Evolutionary conservation across 1,140 invertebrate species (phyloP), one percentile per base, ranked within the genome.

Genomic region (Physella acuta): DNA sequence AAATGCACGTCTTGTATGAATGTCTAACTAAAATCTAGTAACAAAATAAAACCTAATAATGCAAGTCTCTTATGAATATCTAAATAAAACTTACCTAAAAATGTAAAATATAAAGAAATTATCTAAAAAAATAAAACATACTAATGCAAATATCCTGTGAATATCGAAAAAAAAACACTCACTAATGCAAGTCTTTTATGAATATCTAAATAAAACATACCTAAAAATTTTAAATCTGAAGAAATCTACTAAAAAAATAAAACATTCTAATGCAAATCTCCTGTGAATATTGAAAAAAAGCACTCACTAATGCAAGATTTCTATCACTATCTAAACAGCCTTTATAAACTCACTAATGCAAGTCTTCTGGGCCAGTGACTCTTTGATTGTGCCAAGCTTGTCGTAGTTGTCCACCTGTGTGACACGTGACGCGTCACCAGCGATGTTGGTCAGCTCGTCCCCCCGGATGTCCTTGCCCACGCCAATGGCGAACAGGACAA

Each of bases 401-500:
- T 36, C 14, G 31, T 49, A 56, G 31, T 36, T 58, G 2, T 55
- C n/a, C 2, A 67, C 64, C 49, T 37, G 37, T 28, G 64, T 67
- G 24, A 67, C 64, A 24, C 64, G 37, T 0, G 62, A 64, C 14
- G 28, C 39, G 26, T 68, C 70, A 16, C 58, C 71, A n/a, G 75
- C 75, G 2, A 75, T 73, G 26, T 53, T 65, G 28, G 61, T 61
- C 34, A 75, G 60, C 51, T 77, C 75, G 1, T 33, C 44, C 34
- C 28, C 17, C 26, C 68, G 56, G 11, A 75, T 60, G 11, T 58
- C 55, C 31, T 49, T 62, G 16, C 77, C 74, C 14, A 78, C 70
- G 14, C 79, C 79, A 24, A 80, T 69, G 11, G 75, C 69, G 53
- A 76, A 75, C 14, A 78, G 62, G 14, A 44, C 62, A 33, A 79